phyloP scores from a whole-genome alignment of 2,113 vertebrate genomes.

The Astur gentilis region DNA sequence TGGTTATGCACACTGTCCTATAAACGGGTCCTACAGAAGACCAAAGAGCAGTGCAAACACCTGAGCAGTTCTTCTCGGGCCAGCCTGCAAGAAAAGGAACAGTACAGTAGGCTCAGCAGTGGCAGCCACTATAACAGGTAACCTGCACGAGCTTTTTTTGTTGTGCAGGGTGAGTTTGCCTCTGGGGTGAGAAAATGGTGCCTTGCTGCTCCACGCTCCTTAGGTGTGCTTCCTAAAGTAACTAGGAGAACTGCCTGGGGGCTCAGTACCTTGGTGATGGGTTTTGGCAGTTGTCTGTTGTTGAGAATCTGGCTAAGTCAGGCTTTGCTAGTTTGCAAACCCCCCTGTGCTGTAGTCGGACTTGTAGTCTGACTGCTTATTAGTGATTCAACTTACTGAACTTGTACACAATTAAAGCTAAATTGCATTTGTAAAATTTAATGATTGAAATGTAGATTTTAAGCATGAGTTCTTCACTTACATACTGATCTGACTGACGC shows the following conservation, averaged over 20 bases:
- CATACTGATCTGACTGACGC: neutral
- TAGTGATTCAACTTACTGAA: neutral
- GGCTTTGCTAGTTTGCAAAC: neutral
- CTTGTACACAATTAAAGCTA: neutral
- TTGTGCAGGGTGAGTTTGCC: neutral
- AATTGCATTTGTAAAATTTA: neutral
- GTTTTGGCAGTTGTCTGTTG: neutral
- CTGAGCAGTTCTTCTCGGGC: constrained; percentile 72
- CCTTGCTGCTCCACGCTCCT: neutral
- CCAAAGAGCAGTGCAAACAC: constrained; percentile 79
- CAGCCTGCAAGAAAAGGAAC: constrained; percentile 75
- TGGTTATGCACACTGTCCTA: constrained; percentile 79
- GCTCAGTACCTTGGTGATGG: fast-evolving
- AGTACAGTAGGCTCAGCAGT: constrained; percentile 69
- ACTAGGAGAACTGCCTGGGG: neutral
- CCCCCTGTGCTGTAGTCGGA: neutral
- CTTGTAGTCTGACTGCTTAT: neutral
- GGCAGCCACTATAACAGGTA: constrained; percentile 77
- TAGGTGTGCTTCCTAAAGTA: fast-evolving
- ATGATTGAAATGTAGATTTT: neutral
- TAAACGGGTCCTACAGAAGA: constrained; percentile 79
- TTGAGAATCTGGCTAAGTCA: neutral
- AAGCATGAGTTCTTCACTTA: neutral
- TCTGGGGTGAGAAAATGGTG: neutral
- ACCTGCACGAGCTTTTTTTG: neutral